Evolutionary conservation across 2,888 invertebrate genomes (phyloP), one percentile per base, ranked within the genome.

Genomic region (Bugula neritina): DNA sequence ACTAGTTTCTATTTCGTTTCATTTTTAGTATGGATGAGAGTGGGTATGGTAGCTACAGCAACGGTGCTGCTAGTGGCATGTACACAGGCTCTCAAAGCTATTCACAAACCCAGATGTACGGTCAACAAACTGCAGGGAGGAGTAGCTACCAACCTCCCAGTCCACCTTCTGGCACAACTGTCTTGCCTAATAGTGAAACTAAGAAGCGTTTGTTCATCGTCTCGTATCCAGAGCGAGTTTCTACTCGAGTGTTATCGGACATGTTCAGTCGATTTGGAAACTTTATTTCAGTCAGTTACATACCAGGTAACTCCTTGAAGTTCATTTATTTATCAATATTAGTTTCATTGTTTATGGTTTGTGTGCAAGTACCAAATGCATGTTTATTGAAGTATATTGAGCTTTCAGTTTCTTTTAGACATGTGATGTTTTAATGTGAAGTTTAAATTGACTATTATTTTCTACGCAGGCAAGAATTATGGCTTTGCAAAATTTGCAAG

Each of bases 221-320:
- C 23, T 87, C 87, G 75, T 85, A 86, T 75, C 86, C 89, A 78
- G 86, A 87, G 72, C 87, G 93, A 63, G 92, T 94, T 21, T 90
- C 92, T 0, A 86, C 90, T 76, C 88, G 90, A 73, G 90, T 92
- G 31, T 86, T 96, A 79, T 90, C 91, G 78, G 94, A 95, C 83
- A 89, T 92, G 27, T 95, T 95, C 83, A 92, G 92, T 78, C 89
- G 94, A 79, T 95, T 95, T 85, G 94, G 94, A 3, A 89, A 91
- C 81, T 87, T 95, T 13, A 93, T 94, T 73, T 94, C 93, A 83
- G 92, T 94, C 1, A 94, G 93, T 81, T 89, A 94, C 83, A 86
- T 95, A 77, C 90, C 90, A 69, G 92, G 93, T 81, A 70, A 72
- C 76, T 27, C 17, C 21, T n/a, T n/a, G n/a, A n/a, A n/a, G n/a